Conservation (phyloP, 2,797 vertebrate species). For the Tauraco hartlaubi region DNA sequence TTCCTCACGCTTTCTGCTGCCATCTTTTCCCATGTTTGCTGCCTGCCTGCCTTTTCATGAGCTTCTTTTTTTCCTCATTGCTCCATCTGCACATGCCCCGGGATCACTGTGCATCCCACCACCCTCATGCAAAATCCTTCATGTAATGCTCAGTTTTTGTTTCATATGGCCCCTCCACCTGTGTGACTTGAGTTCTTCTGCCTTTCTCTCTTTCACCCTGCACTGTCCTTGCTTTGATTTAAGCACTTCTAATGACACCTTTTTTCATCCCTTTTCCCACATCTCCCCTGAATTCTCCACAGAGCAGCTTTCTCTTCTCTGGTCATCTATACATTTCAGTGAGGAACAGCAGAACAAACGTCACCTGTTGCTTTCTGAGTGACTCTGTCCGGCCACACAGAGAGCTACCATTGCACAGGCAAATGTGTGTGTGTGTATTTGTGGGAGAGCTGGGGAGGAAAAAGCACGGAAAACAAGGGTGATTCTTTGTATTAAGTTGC, state of each 20-base stretch:
- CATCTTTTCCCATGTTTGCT: not conserved
- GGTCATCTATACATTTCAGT: not conserved
- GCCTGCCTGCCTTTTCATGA: not conserved
- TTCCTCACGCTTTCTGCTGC: constrained; percentile 37
- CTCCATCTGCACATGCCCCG: not conserved
- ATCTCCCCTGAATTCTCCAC: not conserved
- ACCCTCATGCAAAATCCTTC: not conserved
- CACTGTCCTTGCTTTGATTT: not conserved
- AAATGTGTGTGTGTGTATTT: too few species aligned
- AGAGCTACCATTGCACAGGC: not conserved
- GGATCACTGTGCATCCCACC: not conserved
- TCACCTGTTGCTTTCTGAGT: constrained; percentile 9
- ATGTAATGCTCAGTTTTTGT: not conserved
- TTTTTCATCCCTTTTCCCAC: not conserved
- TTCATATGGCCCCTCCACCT: not conserved
- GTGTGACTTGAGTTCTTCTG: not conserved
- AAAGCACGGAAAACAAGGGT: accelerated
- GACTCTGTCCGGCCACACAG: accelerated
- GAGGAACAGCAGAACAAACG: not conserved
- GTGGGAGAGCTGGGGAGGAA: not conserved
- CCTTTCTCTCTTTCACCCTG: not conserved
- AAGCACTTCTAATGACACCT: not conserved
- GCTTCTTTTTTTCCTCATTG: not conserved
- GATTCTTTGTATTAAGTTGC: not conserved
- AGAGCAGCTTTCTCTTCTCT: not conserved